Base-by-base conservation (phyloP, 2,113 vertebrate species). In the Dasyornis broadbenti region DNA sequence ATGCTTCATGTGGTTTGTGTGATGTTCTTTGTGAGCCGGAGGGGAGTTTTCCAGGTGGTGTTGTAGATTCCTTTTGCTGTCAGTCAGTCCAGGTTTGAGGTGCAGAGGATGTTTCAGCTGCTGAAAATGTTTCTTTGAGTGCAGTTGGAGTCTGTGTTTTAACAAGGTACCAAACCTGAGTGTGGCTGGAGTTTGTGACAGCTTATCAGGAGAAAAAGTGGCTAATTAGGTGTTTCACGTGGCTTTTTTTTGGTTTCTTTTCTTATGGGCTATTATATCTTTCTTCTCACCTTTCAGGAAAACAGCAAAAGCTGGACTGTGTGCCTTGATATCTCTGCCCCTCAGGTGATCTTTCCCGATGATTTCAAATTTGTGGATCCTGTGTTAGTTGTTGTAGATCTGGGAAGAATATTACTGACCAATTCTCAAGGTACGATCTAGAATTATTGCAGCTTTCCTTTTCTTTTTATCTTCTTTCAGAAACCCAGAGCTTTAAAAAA, bases 261-360 rank as follows among this genome's bases (percentile, higher is more conserved):
- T 57, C 52, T 73, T 60, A 22, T 7, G 31, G 7, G 7, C 10
- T 54, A 0, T 73, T 79, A 8, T 12, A 14, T 85, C 49, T 71
- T 80, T 60, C 31, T 82, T 56, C 53, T 59, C 28, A 42, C 63
- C 83, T 96, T 94, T 3, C 57, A 98, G 99, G 99, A 99, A 88
- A 99, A 99, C 95, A 98, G 99, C 95, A 99, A 99, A 88, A 98
- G 99, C 27, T 99, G 99, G 99, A 99, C 98, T 0, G 98, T 99
- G 97, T 99, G 98, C 91, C 96, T 99, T 83, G 99, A 99, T 97
- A 99, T 99, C 93, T 99, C 98, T 90, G 99, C 99, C n/a, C 99
- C 99, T 92, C 99, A 99, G 85, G 98, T 99, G 95, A 99, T 99
- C 94, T 99, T 99, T 75, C 99, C 99, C 0, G 99, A 99, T 96